These are phyloP conservation scores for Chionodraco myersi DNA, from an alignment of 2,113 vertebrate species.

Conservation along the genomic window DNA sequence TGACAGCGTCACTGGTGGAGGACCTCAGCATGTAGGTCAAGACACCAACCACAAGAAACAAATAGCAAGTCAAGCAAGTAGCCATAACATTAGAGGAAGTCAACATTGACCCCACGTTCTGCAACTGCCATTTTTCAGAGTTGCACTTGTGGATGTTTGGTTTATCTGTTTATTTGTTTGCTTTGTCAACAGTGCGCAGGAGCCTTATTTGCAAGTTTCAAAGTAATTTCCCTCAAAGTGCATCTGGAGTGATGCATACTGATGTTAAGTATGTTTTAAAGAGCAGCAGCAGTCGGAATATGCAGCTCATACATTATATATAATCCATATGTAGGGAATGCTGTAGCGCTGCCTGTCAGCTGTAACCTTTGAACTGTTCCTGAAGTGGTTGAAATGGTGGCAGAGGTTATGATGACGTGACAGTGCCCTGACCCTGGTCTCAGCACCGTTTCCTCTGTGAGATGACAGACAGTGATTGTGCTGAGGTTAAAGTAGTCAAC, in stretches of 20 bases:
- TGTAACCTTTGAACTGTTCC: slow-evolving; percentile 17
- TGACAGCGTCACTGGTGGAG: slow-evolving; percentile 46
- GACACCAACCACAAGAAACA: slow-evolving; percentile 48
- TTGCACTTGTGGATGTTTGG: slow-evolving; percentile 19
- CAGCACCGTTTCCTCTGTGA: slow-evolving; percentile 11
- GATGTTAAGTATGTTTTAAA: slow-evolving; percentile 32
- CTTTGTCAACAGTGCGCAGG: slow-evolving; percentile 24
- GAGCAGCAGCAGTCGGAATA: slow-evolving; percentile 29
- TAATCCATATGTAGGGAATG: slow-evolving; percentile 20
- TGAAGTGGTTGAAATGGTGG: slow-evolving; percentile 29
- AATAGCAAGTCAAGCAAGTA: slow-evolving; percentile 44
- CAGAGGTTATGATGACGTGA: slow-evolving; percentile 30
- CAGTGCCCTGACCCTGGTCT: slow-evolving; percentile 12
- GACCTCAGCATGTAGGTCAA: slow-evolving; percentile 62
- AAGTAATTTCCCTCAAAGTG: slow-evolving; percentile 10
- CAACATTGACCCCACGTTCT: slow-evolving; percentile 17
- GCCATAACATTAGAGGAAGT: slow-evolving; percentile 35
- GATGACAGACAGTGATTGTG: slow-evolving; percentile 23
- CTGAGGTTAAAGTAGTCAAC: slow-evolving; percentile 47
- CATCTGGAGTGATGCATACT: slow-evolving; percentile 27
- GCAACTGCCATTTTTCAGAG: slow-evolving; percentile 16
- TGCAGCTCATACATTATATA: slow-evolving; percentile 58
- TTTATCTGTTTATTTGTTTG: slow-evolving; percentile 19
- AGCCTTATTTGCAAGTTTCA: slow-evolving; percentile 26
- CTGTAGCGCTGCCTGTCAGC: slow-evolving; percentile 10